A percentile compares a stretch with the other conserved stretches of the same genome.
These are phyloP conservation scores for Allobates femoralis DNA, from an alignment of 2,797 vertebrate genomes.

Conservation along the genomic window DNA sequence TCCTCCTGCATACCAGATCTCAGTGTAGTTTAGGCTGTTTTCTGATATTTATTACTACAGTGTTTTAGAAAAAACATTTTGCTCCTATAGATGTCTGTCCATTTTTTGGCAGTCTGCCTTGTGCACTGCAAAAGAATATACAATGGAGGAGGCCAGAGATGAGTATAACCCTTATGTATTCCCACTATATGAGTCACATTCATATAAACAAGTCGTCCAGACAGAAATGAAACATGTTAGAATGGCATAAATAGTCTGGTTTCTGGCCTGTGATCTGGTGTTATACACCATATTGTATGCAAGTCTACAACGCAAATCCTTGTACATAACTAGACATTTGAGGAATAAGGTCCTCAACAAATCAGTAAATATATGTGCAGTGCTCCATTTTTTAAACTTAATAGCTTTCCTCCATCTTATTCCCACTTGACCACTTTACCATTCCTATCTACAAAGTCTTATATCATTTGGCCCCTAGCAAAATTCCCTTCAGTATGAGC, in stretches of 20 bases:
- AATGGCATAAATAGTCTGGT: conserved; percentile 20
- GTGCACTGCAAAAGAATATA: background rate
- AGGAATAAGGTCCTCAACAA: background rate
- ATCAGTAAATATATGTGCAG: background rate
- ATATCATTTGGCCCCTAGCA: background rate
- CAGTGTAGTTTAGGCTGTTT: background rate
- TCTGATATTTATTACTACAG: background rate
- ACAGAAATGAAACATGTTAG: background rate
- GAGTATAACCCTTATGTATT: conserved; percentile 30
- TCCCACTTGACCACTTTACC: background rate
- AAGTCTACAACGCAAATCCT: conserved; percentile 17
- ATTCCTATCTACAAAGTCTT: background rate
- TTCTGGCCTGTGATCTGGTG: background rate
- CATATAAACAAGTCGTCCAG: conserved; percentile 36
- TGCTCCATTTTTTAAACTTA: too few relatives aligned
- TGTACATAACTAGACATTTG: background rate
- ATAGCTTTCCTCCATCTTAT: too few relatives aligned
- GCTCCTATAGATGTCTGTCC: background rate
- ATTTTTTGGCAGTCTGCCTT: background rate
- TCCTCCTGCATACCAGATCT: background rate
- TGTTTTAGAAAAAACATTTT: background rate
- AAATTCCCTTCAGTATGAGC: background rate
- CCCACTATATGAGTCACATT: conserved; percentile 15
- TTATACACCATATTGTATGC: background rate
- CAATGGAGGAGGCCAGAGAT: conserved; percentile 8